Evolutionary conservation across 2,113 vertebrate species (phyloP).

Genomic region (Tetraodon nigroviridis): DNA sequence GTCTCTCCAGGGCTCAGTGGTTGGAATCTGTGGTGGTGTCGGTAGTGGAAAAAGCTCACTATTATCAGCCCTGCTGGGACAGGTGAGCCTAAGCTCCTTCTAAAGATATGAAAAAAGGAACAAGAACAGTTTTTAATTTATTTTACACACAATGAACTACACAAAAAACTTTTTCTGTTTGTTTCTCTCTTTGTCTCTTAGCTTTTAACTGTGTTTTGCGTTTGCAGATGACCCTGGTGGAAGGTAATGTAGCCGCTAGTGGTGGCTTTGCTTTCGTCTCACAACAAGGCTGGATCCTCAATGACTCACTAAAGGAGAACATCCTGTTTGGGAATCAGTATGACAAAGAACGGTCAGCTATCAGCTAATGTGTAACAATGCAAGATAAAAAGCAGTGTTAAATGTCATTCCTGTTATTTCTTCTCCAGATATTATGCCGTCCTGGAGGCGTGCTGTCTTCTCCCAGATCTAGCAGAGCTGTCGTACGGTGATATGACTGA

Average conservation of each 20-base stretch:
- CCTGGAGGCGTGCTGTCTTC: conserved; percentile 76
- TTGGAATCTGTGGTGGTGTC: conserved; percentile 79
- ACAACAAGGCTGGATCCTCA: conserved; percentile 82
- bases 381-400: not conserved
- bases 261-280: conserved; percentile 75
- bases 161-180: too few species aligned
- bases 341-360: conserved; percentile 69
- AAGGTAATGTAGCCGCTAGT: conserved; percentile 71
- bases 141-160: not conserved
- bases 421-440: conserved; percentile 67
- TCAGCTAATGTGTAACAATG: not conserved
- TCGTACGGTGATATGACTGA: conserved; percentile 80
- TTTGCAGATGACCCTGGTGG: conserved; percentile 76
- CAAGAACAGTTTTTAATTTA: not conserved
- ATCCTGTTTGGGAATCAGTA: conserved; percentile 77
- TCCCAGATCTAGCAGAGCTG: conserved; percentile 72
- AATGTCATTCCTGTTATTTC: not conserved
- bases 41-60: conserved; percentile 81
- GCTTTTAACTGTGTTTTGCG: not conserved
- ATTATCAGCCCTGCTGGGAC: conserved; percentile 79
- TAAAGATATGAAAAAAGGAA: not conserved
- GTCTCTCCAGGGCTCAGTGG: conserved; percentile 69
- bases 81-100: conserved; percentile 66
- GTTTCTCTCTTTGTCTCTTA: conserved; percentile 4
- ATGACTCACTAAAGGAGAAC: conserved; percentile 77